Evolutionary conservation across 2,888 invertebrate species (phyloP), one percentile per base, ranked within the genome.

Genomic region (Acrocyrtus sp.): DNA sequence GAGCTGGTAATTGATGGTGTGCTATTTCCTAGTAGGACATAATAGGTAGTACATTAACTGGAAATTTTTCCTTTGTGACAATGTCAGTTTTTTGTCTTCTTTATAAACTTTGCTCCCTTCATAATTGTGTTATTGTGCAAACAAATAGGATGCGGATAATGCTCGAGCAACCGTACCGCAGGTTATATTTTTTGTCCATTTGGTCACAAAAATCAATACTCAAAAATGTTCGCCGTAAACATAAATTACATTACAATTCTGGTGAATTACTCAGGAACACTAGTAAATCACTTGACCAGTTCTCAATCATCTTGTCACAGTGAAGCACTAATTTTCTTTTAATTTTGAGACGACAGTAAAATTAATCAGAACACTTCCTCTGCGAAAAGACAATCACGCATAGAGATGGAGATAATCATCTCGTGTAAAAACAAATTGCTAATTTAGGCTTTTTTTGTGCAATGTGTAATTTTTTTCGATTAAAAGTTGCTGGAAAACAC

Each of bases 221-320:
- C n/a, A 10, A 19, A 34, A 34, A 21, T 41, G 56, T 21, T 56
- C 19, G 8, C 15, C 19, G 34, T 12, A 34, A 19, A 58, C 43
- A 58, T 60, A 60, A 41, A 67, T 67, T 67, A 54, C 34, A n/a
- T 34, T 12, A 34, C 34, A 34, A 26, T 21, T n/a, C n/a, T n/a
- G n/a, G 51, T 51, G 57, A 67, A 67, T 67, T 60, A 67, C 67
- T 60, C 67, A 67, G 67, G 57, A 67, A 67, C 58, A 58, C 15
- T 54, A 19, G 60, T 60, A 60, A 58, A 67, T 60, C 58, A 60
- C 53, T 26, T 57, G 66, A 66, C 66, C 50, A 34, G 50, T 48
- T 57, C 3, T n/a, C 12, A 10, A 58, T 43, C 58, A 24, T 27
- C 21, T 15, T 62, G 62, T 45, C 48, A 51, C 47, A 48, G n/a